Conservation (phyloP, 92 coral and sea anemone genomes). For the Micromussa lordhowensis region DNA sequence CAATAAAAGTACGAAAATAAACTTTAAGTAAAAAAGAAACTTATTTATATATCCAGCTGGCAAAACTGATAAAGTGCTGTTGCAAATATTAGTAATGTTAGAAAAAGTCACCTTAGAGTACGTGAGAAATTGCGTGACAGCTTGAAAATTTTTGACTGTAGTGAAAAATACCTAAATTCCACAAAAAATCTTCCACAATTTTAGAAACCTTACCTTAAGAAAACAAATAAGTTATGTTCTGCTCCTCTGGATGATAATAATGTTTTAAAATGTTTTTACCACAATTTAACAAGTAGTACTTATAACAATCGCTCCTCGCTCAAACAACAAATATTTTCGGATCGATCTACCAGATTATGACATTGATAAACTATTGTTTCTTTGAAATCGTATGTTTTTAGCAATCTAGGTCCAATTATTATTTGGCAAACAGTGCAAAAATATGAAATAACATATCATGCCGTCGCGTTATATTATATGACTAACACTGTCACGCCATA, state of each 20-base stretch:
- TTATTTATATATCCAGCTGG: neutral
- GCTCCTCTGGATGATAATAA: too few relatives aligned
- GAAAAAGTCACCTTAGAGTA: neutral
- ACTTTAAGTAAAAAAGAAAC: too few relatives aligned
- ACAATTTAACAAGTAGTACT: too few relatives aligned
- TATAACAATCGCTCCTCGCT: too few relatives aligned
- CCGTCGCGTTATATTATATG: neutral
- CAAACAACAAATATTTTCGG: neutral
- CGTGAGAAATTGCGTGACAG: slow-evolving; percentile 2
- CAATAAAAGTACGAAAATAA: neutral
- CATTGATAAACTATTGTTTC: neutral
- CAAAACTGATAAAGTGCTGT: neutral
- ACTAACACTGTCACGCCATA: slow-evolving; percentile 4
- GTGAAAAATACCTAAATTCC: neutral
- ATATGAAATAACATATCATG: neutral
- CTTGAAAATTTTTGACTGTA: too few relatives aligned
- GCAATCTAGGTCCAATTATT: neutral
- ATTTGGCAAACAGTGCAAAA: neutral
- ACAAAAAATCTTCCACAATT: too few relatives aligned
- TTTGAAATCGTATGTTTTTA: neutral
- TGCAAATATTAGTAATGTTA: neutral
- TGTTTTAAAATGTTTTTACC: too few relatives aligned
- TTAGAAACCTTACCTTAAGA: too few relatives aligned
- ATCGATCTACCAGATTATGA: neutral
- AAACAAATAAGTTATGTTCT: too few relatives aligned